A percentile compares a stretch with the other conserved stretches of the same genome.
These are phyloP conservation scores for Pegoplata infirma DNA, from an alignment of 2,888 invertebrate genomes.

Conservation along the genomic window DNA sequence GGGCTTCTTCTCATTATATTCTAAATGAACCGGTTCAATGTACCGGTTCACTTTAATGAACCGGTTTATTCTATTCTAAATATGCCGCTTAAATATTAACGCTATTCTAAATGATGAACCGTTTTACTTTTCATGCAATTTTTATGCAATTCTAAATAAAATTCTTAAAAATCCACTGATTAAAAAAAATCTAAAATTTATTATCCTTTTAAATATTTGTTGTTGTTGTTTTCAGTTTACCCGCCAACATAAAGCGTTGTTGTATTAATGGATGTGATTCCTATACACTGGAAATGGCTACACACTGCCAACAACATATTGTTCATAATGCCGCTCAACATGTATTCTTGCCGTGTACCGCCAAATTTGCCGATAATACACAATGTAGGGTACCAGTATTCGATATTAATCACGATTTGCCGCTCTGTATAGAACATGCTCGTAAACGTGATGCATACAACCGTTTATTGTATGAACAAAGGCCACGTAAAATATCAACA, in stretches of 20 bases:
- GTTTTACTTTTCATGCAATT: no score
- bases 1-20: no score
- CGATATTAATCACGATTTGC: constrained; percentile 88
- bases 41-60: no score
- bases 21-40: no score
- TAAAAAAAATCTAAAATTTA: no score
- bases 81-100: no score
- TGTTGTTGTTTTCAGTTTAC: constrained; percentile 21
- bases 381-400: constrained; percentile 89
- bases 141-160: no score
- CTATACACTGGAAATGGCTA: constrained; percentile 79
- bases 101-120: no score
- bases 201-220: no score
- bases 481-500: constrained; percentile 82
- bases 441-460: constrained; percentile 91
- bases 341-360: constrained; percentile 88
- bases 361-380: constrained; percentile 87
- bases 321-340: constrained; percentile 91
- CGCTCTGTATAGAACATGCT: constrained; percentile 91
- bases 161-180: no score
- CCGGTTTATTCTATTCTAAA: no score
- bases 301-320: constrained; percentile 91
- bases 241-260: constrained; percentile 71
- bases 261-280: constrained; percentile 70
- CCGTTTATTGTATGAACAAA: constrained; percentile 81